Evolutionary conservation across 1,140 invertebrate genomes (phyloP).

Genomic region (Branchinecta lynchi): DNA sequence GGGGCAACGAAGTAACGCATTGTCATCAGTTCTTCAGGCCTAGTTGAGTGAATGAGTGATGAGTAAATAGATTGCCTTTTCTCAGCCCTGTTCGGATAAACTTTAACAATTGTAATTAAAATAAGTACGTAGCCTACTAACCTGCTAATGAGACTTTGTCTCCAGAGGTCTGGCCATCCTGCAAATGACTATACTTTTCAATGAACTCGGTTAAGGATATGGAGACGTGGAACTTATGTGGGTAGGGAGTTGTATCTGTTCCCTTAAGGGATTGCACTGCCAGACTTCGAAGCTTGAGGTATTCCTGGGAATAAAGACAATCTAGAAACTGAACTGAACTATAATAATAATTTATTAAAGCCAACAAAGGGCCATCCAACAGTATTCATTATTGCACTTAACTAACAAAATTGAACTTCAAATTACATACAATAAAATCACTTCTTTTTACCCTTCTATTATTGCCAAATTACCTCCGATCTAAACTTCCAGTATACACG

Average conservation of each 20-base stretch:
- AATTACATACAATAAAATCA: too few relatives aligned
- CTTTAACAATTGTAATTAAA: not conserved
- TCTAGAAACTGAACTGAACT: constrained; percentile 12
- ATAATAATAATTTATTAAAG: constrained; percentile 16
- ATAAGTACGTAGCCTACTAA: constrained; percentile 41
- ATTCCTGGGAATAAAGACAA: constrained; percentile 43
- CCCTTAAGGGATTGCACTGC: constrained; percentile 61
- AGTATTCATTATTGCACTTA: too few relatives aligned
- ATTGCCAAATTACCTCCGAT: too few relatives aligned
- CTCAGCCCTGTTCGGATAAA: too few relatives aligned
- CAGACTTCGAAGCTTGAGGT: constrained; percentile 63
- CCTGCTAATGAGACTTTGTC: constrained; percentile 52
- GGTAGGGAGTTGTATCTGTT: constrained; percentile 73
- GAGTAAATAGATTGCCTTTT: too few relatives aligned
- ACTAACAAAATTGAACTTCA: too few relatives aligned
- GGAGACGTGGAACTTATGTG: constrained; percentile 92
- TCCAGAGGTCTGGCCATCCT: constrained; percentile 60
- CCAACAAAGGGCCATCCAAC: too few relatives aligned
- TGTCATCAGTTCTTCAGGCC: too few relatives aligned
- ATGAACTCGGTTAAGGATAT: constrained; percentile 81
- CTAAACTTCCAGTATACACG: too few relatives aligned
- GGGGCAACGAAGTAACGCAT: too few relatives aligned
- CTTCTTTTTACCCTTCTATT: too few relatives aligned
- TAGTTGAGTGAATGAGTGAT: too few relatives aligned
- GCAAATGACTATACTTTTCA: constrained; percentile 54